These are phyloP conservation scores for Apocrypta bakeri DNA, from an alignment of 1,140 invertebrate species.

Conservation along the genomic window DNA sequence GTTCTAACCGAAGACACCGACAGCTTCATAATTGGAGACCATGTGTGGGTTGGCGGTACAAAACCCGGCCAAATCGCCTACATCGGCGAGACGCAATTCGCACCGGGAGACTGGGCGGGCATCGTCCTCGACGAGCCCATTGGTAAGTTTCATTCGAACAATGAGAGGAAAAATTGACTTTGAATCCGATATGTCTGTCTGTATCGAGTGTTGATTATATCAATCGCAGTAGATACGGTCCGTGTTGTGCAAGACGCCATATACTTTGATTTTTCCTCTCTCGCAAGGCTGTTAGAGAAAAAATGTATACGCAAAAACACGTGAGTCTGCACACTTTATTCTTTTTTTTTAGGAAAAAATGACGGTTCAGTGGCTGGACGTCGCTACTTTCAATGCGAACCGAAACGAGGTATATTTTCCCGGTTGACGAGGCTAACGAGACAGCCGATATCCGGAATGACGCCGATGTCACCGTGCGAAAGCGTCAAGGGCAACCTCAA, in stretches of 20 bases:
- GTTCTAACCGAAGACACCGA: slow-evolving; percentile 92
- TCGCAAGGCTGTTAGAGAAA: neutral
- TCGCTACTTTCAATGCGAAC: slow-evolving; percentile 95
- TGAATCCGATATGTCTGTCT: neutral
- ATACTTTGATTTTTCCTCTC: neutral
- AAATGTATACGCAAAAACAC: neutral
- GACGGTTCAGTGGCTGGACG: slow-evolving; percentile 95
- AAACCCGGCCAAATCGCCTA: slow-evolving; percentile 96
- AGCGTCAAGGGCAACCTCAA: slow-evolving; percentile 58
- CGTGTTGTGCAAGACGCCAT: neutral
- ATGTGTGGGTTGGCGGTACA: slow-evolving; percentile 96
- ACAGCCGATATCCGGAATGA: slow-evolving; percentile 76
- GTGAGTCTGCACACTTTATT: neutral
- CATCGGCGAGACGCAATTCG: slow-evolving; percentile 98
- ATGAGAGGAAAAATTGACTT: slow-evolving; percentile 8
- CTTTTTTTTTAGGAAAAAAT: slow-evolving; percentile 87
- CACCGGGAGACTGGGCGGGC: slow-evolving; percentile 96
- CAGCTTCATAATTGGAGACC: slow-evolving; percentile 96
- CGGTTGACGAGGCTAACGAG: slow-evolving; percentile 90
- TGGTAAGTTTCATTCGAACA: slow-evolving; percentile 75
- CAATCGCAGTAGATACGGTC: neutral
- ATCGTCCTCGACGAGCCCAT: slow-evolving; percentile 95
- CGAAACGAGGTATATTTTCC: slow-evolving; percentile 95
- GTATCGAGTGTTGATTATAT: neutral
- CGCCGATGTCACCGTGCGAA: slow-evolving; percentile 69